Percentiles rank a stretch among this genome's conserved stretches.
phyloP scores from a whole-genome alignment of 2,113 vertebrate species.

The Strix uralensis region DNA sequence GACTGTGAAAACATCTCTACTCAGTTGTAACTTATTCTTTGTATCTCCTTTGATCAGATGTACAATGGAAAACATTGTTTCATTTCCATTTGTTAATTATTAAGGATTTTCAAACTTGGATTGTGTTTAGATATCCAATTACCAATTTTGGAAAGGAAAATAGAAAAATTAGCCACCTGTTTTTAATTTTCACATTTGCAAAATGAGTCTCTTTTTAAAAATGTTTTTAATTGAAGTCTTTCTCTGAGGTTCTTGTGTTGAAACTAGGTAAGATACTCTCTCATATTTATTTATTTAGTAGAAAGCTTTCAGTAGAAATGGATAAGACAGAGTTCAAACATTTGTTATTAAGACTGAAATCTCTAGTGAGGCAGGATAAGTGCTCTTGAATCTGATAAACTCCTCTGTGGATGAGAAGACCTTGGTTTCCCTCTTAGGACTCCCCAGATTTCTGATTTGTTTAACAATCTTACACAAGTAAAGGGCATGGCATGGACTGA shows the following conservation, averaged over 20 bases:
- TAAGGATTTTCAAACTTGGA: not conserved
- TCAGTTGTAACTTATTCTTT: not conserved
- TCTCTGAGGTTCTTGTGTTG: not conserved
- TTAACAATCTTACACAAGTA: not conserved
- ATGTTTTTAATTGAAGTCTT: not conserved
- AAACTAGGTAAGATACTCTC: not conserved
- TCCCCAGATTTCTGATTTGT: not conserved
- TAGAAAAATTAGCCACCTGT: not conserved
- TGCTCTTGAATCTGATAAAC: not conserved
- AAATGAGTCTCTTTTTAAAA: not conserved
- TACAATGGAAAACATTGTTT: not conserved
- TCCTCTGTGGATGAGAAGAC: not conserved
- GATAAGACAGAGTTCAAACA: not conserved
- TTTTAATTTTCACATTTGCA: not conserved
- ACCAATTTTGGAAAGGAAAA: not conserved
- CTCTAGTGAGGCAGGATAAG: not conserved
- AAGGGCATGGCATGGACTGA: not conserved
- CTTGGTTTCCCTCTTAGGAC: not conserved
- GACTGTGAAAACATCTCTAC: not conserved
- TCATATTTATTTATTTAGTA: not conserved
- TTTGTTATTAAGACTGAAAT: not conserved
- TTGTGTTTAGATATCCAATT: not conserved
- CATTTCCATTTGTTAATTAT: not conserved
- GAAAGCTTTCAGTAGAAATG: not conserved
- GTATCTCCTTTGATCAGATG: not conserved